phyloP scores from a whole-genome alignment of 2,113 vertebrate genomes.

The human (Homo sapiens) region DNA sequence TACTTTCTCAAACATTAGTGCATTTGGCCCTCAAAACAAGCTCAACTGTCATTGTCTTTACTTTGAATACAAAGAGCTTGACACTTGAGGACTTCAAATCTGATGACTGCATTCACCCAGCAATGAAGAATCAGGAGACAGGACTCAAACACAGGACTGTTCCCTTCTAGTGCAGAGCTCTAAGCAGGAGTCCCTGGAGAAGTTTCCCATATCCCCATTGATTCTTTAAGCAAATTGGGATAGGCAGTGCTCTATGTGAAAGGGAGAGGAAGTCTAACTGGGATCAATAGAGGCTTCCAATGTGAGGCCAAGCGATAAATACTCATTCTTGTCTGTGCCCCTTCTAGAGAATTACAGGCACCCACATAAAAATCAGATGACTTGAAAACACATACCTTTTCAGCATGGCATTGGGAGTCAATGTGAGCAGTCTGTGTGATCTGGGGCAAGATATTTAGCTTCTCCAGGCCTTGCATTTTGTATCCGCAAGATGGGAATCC shows the following conservation, averaged over 20 bases:
- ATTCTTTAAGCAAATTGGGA: neutral
- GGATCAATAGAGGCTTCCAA: neutral
- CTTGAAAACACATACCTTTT: neutral
- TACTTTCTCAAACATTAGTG: neutral
- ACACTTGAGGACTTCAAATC: neutral
- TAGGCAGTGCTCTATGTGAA: neutral
- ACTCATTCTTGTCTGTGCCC: neutral
- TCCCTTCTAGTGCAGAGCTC: neutral
- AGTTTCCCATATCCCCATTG: neutral
- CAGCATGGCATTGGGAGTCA: no score
- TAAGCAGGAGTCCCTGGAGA: neutral
- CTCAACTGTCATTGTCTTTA: neutral
- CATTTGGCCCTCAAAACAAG: neutral
- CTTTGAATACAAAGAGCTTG: neutral
- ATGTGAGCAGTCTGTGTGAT: neutral
- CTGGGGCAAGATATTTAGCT: neutral
- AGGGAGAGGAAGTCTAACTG: neutral
- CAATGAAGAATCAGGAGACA: neutral
- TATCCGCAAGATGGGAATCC: neutral
- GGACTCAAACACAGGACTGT: neutral
- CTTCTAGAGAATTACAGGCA: neutral
- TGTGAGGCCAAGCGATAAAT: neutral
- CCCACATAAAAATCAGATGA: neutral
- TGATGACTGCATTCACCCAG: neutral
- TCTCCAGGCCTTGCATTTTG: neutral